phyloP scores from a whole-genome alignment of 1,140 invertebrate species.

The Drosophila murphyi region DNA sequence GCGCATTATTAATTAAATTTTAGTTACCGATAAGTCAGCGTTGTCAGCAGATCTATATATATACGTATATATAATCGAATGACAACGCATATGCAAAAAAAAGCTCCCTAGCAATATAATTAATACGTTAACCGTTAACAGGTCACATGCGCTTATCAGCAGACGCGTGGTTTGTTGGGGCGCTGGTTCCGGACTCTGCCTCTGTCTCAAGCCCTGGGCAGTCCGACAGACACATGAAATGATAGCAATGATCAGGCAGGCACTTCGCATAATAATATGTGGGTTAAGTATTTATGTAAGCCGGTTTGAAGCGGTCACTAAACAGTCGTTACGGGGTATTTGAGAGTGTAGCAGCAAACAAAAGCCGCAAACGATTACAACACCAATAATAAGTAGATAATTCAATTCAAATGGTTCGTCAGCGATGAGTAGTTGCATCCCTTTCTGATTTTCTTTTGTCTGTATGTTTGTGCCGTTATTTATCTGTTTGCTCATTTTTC shows the following conservation, averaged over 20 bases:
- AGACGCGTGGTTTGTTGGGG: constrained; percentile 3
- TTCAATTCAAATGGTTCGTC: constrained; percentile 54
- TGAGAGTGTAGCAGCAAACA: constrained; percentile 42
- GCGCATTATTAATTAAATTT: constrained; percentile 41
- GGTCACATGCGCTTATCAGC: constrained; percentile 68
- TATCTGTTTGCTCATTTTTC: constrained; percentile 60
- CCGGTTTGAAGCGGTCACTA: constrained; percentile 59
- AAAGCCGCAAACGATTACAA: constrained; percentile 25
- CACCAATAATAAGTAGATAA: constrained; percentile 21
- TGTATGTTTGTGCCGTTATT: constrained; percentile 50
- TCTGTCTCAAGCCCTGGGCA: background rate
- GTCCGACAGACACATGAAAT: background rate
- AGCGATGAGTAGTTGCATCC: constrained; percentile 18
- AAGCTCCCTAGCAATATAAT: background rate
- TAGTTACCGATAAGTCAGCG: constrained; percentile 47
- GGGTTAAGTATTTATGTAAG: constrained; percentile 32
- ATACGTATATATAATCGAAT: constrained; percentile 3
- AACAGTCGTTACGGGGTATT: constrained; percentile 27
- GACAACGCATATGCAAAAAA: constrained; percentile 23
- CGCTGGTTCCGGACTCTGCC: background rate
- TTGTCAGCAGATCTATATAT: constrained; percentile 43
- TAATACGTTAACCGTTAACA: constrained; percentile 12
- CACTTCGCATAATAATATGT: constrained; percentile 21
- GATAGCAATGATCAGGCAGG: constrained; percentile 33
- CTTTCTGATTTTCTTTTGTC: constrained; percentile 18